Evolutionary conservation across 64 coral and sea anemone species (phyloP).

Genomic region (Stichodactyla mertensii): DNA sequence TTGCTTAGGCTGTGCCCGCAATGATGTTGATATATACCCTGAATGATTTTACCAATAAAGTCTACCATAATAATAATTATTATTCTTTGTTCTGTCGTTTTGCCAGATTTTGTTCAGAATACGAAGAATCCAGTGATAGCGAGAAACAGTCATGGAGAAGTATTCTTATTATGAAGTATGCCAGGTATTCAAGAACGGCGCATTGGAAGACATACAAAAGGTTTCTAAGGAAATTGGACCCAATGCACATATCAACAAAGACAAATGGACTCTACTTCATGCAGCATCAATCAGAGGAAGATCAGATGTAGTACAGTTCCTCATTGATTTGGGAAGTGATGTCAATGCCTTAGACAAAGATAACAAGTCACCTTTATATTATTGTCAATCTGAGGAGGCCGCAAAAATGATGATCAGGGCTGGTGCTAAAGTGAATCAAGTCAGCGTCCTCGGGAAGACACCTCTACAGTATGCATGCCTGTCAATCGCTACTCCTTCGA

Average conservation of each 20-base stretch:
- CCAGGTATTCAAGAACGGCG: neutral
- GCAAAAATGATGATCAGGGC: constrained; percentile 22
- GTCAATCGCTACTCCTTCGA: constrained; percentile 21
- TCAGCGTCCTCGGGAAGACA: constrained; percentile 25
- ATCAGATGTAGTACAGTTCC: constrained; percentile 34
- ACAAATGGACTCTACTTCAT: constrained; percentile 33
- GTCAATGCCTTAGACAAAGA: no score
- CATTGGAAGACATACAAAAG: constrained; percentile 33
- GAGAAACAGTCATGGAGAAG: no score
- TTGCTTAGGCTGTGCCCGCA: no score
- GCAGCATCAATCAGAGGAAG: constrained; percentile 11
- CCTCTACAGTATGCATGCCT: constrained; percentile 30
- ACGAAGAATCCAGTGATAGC: no score
- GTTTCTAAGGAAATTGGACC: constrained; percentile 22
- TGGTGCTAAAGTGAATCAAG: constrained; percentile 38
- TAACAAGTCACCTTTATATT: no score
- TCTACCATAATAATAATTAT: no score
- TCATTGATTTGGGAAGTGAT: neutral
- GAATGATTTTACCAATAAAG: no score
- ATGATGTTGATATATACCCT: no score
- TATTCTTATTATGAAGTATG: no score
- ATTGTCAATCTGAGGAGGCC: no score
- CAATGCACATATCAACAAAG: neutral
- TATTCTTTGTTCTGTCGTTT: no score
- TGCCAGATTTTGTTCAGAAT: no score